These are phyloP conservation scores for Drosophila pachea DNA, from an alignment of 1,140 invertebrate genomes.

Conservation along the genomic window DNA sequence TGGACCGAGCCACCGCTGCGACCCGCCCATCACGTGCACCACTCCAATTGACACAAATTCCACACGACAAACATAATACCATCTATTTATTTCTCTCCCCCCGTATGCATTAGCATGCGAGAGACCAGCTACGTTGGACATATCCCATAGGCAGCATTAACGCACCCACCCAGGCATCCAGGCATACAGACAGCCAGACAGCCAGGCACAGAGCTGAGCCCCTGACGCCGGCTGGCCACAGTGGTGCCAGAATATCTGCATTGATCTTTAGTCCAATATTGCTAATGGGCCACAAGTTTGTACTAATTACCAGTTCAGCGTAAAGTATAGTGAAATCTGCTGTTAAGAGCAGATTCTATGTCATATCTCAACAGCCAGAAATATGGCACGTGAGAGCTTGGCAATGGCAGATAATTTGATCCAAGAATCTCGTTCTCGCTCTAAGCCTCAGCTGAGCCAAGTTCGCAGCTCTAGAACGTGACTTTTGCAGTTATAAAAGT, in stretches of 20 bases:
- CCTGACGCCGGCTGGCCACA: slow-evolving; percentile 34
- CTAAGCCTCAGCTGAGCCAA: too few relatives aligned
- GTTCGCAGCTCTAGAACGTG: too few relatives aligned
- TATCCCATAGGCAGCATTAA: slow-evolving; percentile 49
- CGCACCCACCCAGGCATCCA: slow-evolving; percentile 47
- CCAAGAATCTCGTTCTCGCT: too few relatives aligned
- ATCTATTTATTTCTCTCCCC: slow-evolving; percentile 14
- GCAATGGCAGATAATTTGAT: too few relatives aligned
- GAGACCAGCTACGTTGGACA: slow-evolving; percentile 56
- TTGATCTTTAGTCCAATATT: neutral
- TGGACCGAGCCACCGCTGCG: slow-evolving; percentile 6
- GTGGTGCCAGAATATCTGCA: neutral
- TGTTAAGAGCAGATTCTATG: too few relatives aligned
- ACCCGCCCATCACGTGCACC: slow-evolving; percentile 49
- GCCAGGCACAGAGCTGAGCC: slow-evolving; percentile 1
- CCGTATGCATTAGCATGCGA: slow-evolving; percentile 62
- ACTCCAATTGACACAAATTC: slow-evolving; percentile 73
- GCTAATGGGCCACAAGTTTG: too few relatives aligned
- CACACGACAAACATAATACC: slow-evolving; percentile 63
- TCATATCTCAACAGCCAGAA: too few relatives aligned
- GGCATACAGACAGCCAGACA: too few relatives aligned
- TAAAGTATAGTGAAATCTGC: too few relatives aligned
- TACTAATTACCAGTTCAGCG: too few relatives aligned
- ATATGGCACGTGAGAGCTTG: too few relatives aligned
- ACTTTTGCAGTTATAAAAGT: too few relatives aligned